A percentile compares a stretch with the other conserved stretches of the same genome.
These are phyloP conservation scores for Allygus modestus DNA, from an alignment of 2,888 invertebrate species.

Conservation along the genomic window DNA sequence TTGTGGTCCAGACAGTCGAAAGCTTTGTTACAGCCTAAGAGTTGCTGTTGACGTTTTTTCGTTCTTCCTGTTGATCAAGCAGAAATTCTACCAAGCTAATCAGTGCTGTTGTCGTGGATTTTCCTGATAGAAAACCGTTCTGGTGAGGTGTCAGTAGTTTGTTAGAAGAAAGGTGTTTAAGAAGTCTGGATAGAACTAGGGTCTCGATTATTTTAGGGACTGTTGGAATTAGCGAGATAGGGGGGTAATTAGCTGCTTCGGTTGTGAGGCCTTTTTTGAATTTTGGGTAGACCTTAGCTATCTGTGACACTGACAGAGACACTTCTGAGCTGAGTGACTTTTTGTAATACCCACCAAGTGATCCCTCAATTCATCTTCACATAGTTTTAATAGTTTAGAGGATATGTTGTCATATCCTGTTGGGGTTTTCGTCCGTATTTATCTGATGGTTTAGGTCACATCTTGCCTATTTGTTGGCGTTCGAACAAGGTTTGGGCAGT, in stretches of 20 bases:
- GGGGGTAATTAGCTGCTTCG: background rate
- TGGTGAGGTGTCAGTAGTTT: background rate
- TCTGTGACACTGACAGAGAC: background rate
- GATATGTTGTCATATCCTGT: no score
- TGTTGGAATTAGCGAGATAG: background rate
- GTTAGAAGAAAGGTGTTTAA: background rate
- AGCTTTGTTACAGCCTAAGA: background rate
- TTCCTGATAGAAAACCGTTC: background rate
- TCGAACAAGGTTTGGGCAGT: no score
- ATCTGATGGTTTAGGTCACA: no score
- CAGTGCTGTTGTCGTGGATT: background rate
- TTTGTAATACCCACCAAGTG: no score
- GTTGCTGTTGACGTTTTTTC: background rate
- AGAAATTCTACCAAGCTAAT: background rate
- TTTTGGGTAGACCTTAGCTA: background rate
- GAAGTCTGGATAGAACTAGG: background rate
- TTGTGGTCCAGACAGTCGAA: background rate
- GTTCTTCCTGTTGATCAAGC: background rate
- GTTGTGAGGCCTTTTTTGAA: background rate
- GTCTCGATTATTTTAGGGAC: background rate
- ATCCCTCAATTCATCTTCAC: no score
- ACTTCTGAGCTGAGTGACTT: background rate
- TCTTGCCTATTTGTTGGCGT: no score
- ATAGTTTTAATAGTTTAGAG: no score
- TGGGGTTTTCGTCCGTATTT: no score